Conservation (phyloP, 2,888 invertebrate species). For the Campaea margaritaria region DNA sequence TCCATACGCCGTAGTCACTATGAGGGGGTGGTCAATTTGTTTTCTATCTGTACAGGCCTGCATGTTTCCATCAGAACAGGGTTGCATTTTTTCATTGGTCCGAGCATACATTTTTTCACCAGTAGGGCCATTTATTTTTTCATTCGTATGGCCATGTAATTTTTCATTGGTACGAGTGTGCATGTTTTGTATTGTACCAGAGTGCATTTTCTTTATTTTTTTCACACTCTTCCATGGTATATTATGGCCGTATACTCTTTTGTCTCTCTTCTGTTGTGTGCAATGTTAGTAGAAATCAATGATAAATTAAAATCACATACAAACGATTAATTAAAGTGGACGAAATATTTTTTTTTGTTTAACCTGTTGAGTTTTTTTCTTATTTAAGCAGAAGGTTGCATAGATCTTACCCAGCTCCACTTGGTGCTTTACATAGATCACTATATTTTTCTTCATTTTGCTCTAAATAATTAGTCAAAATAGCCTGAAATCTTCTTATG, state of each 20-base stretch:
- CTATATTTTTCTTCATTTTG: conserved; percentile 9
- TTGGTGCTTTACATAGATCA: conserved; percentile 8
- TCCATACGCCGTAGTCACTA: conserved; percentile 43
- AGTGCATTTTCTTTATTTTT: background rate
- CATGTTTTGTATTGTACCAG: conserved; percentile 10
- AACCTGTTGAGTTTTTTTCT: too few species aligned
- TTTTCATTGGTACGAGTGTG: conserved; percentile 24
- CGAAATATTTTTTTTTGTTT: too few species aligned
- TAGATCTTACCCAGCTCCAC: background rate
- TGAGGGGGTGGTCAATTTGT: conserved; percentile 44
- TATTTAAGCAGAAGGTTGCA: too few species aligned
- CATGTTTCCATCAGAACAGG: conserved; percentile 24
- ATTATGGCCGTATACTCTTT: conserved; percentile 58
- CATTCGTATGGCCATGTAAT: too few species aligned
- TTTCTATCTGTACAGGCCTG: too few species aligned
- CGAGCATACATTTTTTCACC: background rate
- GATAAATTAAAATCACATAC: background rate
- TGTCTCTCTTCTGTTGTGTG: conserved; percentile 5
- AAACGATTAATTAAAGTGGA: background rate
- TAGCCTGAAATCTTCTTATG: conserved; percentile 36
- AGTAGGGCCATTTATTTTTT: too few species aligned
- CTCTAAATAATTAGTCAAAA: conserved; percentile 39
- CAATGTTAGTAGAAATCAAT: background rate
- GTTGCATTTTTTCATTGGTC: conserved; percentile 10
- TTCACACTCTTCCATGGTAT: conserved; percentile 53